Evolutionary conservation across 1,140 invertebrate genomes (phyloP), one percentile per base, ranked within the genome.

Genomic region (Neoseiulus cucumeris): DNA sequence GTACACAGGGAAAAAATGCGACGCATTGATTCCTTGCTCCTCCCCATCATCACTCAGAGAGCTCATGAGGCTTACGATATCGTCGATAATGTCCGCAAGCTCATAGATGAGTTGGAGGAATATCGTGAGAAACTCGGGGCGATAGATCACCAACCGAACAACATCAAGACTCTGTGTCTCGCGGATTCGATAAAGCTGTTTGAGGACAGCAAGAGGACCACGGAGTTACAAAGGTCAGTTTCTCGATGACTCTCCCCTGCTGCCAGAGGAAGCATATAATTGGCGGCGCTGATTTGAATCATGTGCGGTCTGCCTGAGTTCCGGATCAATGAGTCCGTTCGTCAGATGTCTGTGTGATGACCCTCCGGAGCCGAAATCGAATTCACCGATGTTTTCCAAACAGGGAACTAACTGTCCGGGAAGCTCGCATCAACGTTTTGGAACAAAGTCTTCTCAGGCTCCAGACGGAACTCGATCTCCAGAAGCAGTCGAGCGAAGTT

Each of bases 381-480:
- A n/a, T n/a, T n/a, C n/a, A n/a, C n/a, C n/a, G n/a, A n/a, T n/a
- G n/a, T n/a, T n/a, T n/a, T n/a, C n/a, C n/a, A n/a, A n/a, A n/a
- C 51, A 59, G 51, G 9, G 51, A 59, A 59, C 22, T 59, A 9
- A 59, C 51, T n/a, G 51, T 59, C 14, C 25, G 33, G 9, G 51
- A 59, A 17, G 51, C 51, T 17, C 51, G 51, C 17, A 59, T 59
- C 51, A 59, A 59, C 9, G 51, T 33, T 33, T 20, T 59, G 1
- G 51, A 59, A 9, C 51, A 59, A 20, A 25, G 51, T 9, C 22
- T 59, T 17, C 14, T 59, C 14, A 59, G 51, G 33, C 51, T 59
- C 33, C 51, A 59, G 51, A 59, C 51, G 17, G 51, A 59, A 59
- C 25, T 59, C 51, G 51, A 59, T 29, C 22, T 59, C 25, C 25